Evolutionary conservation across 2,113 vertebrate species (phyloP), one percentile per base, ranked within the genome.

Genomic region (Sorex araneus): DNA sequence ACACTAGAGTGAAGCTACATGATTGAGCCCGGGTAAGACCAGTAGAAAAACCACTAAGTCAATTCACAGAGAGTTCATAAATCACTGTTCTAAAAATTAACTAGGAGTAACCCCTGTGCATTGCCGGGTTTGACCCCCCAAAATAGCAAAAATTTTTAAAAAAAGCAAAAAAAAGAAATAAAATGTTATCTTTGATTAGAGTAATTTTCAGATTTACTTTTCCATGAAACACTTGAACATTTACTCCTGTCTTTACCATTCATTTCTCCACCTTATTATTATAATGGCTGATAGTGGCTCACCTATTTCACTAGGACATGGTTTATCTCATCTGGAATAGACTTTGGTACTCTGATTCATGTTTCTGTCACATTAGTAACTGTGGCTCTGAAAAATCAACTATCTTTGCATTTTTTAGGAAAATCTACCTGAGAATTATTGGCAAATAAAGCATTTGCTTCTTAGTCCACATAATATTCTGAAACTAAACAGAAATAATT

Each of bases 211-310:
- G 76, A 93, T 57, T 8, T 19, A 54, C 9, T 36, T 73, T 78
- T 18, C 71, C 43, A 63, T 10, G 54, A 84, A 71, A 82, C 19
- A 0, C 45, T 93, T 54, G 78, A 71, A 47, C n/a, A n/a, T 75
- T 57, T 81, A 73, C 30, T 87, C 45, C 50, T 71, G 19, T 13
- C 9, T 92, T 89, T 50, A 84, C 6, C 40, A 71, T 93, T 84
- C 25, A 54, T 64, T 92, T 79, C 40, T 15, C 15, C 18, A 87
- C 3, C 30, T 40, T 40, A 40, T 40, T 40, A 40, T 40, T 40
- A 40, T 4, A 40, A 40, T 40, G 40, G 40, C 40, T 40, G 7
- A 40, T 40, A 40, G 25, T 57, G 47, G 63, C 34, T 47, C 50
- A 34, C 2, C 6, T 76, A n/a, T 6, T 16, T n/a, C 66, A 67